phyloP scores from a whole-genome alignment of 2,888 invertebrate genomes.

The Standfussiana lucernea region DNA sequence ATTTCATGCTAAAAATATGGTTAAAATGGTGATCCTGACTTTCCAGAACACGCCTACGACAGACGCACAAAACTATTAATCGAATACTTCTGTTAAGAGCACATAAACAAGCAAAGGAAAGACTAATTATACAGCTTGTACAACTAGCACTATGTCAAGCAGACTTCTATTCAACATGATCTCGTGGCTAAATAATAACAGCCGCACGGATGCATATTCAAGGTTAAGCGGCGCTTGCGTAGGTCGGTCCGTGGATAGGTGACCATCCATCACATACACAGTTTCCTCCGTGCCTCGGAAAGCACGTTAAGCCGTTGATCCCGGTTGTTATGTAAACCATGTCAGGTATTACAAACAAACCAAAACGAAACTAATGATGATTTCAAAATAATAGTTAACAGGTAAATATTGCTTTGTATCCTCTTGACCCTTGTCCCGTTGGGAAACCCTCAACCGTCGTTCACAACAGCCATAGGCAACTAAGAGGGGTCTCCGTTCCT shows the following conservation, averaged over 20 bases:
- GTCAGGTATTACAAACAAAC: not conserved
- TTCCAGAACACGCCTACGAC: not conserved
- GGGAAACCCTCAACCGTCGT: not conserved
- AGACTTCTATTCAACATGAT: not conserved
- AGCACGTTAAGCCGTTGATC: not conserved
- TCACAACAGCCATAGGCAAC: conserved; percentile 21
- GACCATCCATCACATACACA: not conserved
- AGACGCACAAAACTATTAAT: not conserved
- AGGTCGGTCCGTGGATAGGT: not conserved
- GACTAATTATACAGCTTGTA: not conserved
- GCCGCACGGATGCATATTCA: not conserved
- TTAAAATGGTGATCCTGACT: not conserved
- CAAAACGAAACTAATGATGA: not conserved
- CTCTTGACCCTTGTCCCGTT: conserved; percentile 7
- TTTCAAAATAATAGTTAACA: conserved; percentile 11
- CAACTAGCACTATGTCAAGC: not conserved
- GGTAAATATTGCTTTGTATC: conserved; percentile 21
- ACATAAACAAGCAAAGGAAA: not conserved
- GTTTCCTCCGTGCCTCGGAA: not conserved
- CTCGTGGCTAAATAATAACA: not conserved
- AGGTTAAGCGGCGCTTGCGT: not conserved
- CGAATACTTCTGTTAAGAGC: not conserved
- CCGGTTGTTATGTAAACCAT: not conserved
- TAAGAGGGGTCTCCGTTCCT: conserved; percentile 1
- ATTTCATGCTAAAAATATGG: not conserved